Evolutionary conservation across 2,888 invertebrate species (phyloP).

Genomic region (Hyles lineata): DNA sequence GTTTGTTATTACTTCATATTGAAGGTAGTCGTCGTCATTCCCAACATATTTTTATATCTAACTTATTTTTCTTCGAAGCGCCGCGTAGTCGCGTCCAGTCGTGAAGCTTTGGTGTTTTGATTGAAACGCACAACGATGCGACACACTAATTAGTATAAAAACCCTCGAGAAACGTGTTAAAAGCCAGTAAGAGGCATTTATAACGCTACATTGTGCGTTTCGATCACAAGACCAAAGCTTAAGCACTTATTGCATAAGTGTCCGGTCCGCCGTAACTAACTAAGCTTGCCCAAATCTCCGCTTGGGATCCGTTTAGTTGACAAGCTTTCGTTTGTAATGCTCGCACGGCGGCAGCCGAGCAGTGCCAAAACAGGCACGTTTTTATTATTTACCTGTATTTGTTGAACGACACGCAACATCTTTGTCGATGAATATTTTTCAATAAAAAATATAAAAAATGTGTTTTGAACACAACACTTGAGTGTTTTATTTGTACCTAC

Average conservation of each 20-base stretch:
- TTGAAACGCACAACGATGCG: too few species aligned
- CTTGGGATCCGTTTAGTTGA: conserved; percentile 47
- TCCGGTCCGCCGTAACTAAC: not conserved
- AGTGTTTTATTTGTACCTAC: conserved; percentile 54
- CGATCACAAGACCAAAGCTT: too few species aligned
- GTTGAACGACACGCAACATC: conserved; percentile 68
- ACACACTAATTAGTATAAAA: too few species aligned
- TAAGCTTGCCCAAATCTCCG: conserved; percentile 31
- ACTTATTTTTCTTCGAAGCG: not conserved
- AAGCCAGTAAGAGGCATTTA: too few species aligned
- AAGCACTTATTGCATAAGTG: not conserved
- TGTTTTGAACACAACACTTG: conserved; percentile 83
- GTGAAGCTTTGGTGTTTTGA: not conserved
- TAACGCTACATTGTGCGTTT: not conserved
- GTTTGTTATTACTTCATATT: not conserved
- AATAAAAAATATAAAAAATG: conserved; percentile 82
- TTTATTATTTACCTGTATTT: conserved; percentile 28
- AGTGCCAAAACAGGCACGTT: conserved; percentile 59
- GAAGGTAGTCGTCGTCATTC: not conserved
- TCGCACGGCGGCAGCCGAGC: conserved; percentile 47
- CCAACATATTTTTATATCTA: not conserved
- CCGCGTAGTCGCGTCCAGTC: not conserved
- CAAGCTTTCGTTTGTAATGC: conserved; percentile 35
- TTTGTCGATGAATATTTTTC: conserved; percentile 79
- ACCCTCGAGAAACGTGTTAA: too few species aligned